Base-by-base conservation (phyloP, 2,888 invertebrate species). In the Hydraecia micacea region DNA sequence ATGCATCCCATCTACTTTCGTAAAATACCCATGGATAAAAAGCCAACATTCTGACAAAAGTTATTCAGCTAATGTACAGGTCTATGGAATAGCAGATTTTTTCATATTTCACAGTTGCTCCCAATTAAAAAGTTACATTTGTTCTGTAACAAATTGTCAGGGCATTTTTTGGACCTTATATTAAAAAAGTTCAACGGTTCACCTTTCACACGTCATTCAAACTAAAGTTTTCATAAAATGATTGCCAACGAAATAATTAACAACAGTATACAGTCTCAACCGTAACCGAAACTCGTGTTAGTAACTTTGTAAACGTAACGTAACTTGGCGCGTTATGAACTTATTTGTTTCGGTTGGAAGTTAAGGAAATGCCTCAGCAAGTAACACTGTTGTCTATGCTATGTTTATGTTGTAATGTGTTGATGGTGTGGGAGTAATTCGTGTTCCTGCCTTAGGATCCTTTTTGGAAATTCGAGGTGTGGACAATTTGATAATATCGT, bases 311-410 rank as follows among this genome's bases (percentile, higher is more conserved):
- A 49, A 58, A 74, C 58, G 39, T 67, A 68, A 83, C 58, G 32
- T 7, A 83, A 80, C 83, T 69, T 77, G 13, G 55, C 49, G 68
- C 69, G 49, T 77, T 83, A 60, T n/a, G 15, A 69, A 83, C 58
- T 83, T 77, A 83, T 77, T 83, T 83, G 78, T 69, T 83, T 69
- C n/a, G 5, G 49, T 32, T 36, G 49, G 39, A 83, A 77, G 63
- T 83, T 83, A 58, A 60, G 77, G 58, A 58, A 77, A 63, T 63
- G 77, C 21, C 32, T 74, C 36, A 7, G 55, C n/a, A 46, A 46
- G 68, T 39, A 32, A 58, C 32, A 49, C 8, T 15, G 77, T 68
- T 68, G 52, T 46, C 13, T 67, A 28, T 74, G n/a, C 32, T 66
- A 39, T 49, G 39, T 58, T 55, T 58, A 63, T 32, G 32, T 62